Base-by-base conservation (phyloP, 1,140 invertebrate genomes). In the Asobara japonica region DNA sequence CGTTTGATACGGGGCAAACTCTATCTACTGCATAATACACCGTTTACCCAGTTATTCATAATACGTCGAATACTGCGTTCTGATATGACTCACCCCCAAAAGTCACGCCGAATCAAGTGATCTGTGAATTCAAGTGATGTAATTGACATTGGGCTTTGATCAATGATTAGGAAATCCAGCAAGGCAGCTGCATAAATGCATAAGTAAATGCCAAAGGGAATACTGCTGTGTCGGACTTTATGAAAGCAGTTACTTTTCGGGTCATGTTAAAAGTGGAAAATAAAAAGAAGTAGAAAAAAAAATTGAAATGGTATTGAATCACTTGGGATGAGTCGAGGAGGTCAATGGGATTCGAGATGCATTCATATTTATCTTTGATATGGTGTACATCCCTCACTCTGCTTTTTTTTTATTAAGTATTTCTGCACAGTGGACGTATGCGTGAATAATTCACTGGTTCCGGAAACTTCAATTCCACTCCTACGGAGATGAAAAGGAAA, bases 111-210 rank as follows among this genome's bases (percentile, higher is more conserved):
- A 7, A 20, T 18, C 20, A 51, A 51, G 3, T 51, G 51, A 56
- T 56, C 22, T 56, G 18, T 56, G 25, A 56, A 56, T 56, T 56
- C 51, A 56, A 18, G 6, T 6, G 22, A 56, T 22, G 22, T 25
- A 56, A 56, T 51, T 56, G 51, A 3, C 51, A 25, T 25, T 56
- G 51, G 33, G 27, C 62, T 71, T 71, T 71, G 69, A 71, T 71
- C 38, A 30, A 31, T 62, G 62, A 71, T 71, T 71, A 62, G 41
- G 7, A 7, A 13, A 16, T 45, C 5, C 13, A 45, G n/a, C 29
- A 30, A 20, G 18, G n/a, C 67, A 65, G 18, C 65, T 71, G 41
- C 69, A 71, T 71, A 56, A 65, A 71, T 65, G 41, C 36, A 65
- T 64, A 51, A 51, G 27, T n/a, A 22, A 29, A 65, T 6, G 18